Conservation (phyloP, 2,113 vertebrate genomes). For the Podarcis muralis region DNA sequence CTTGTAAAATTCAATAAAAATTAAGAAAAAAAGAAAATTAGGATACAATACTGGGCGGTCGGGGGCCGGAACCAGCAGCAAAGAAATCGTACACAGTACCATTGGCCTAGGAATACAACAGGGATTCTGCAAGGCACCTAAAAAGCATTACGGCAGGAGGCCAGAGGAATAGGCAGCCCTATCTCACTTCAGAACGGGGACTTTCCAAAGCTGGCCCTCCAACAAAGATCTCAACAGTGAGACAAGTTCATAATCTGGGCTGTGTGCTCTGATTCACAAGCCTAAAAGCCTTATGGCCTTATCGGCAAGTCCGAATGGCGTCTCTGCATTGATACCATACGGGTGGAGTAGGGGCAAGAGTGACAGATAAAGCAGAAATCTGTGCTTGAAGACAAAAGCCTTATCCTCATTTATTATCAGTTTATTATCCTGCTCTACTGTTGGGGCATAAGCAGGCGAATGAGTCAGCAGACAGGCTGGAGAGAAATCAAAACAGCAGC, state of each 20-base stretch:
- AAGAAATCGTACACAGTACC: background rate
- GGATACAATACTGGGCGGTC: background rate
- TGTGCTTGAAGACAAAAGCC: too few relatives aligned
- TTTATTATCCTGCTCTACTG: background rate
- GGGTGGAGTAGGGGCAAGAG: background rate
- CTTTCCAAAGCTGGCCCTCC: background rate
- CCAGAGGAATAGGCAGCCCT: background rate
- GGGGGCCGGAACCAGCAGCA: background rate
- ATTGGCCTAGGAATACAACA: too few relatives aligned
- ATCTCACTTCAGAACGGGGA: background rate
- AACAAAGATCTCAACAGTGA: background rate
- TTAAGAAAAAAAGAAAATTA: background rate
- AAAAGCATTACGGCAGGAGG: too few relatives aligned
- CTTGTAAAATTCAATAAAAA: too few relatives aligned
- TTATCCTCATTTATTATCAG: too few relatives aligned
- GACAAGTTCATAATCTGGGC: background rate
- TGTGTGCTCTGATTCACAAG: background rate
- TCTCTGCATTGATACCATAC: background rate
- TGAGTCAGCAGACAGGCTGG: background rate
- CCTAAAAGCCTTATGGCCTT: background rate
- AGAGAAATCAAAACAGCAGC: background rate
- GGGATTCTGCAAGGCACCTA: too few relatives aligned
- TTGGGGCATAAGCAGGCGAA: too few relatives aligned
- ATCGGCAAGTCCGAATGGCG: too few relatives aligned
- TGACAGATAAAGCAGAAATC: background rate